Percentiles rank a stretch among this genome's conserved stretches.
Conservation (phyloP, 1,140 invertebrate species). For the Lanistes nyassanus region DNA sequence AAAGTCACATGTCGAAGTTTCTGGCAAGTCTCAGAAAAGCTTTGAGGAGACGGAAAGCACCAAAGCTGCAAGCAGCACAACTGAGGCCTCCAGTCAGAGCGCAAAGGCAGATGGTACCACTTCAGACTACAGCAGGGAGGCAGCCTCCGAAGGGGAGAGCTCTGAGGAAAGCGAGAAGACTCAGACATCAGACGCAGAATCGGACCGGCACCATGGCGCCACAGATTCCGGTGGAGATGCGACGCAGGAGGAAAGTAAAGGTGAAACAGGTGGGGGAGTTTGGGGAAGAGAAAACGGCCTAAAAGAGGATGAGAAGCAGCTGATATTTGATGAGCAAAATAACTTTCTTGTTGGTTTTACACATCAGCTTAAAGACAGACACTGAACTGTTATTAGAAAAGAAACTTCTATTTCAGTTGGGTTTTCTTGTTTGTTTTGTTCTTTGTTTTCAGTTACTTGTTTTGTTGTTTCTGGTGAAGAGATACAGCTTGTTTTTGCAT, state of each 20-base stretch:
- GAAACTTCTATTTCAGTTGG: too few species aligned
- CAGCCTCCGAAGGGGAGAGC: constrained; percentile 54
- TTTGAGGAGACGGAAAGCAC: constrained; percentile 32
- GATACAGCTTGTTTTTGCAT: too few species aligned
- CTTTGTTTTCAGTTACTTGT: too few species aligned
- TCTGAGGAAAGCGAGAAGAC: constrained; percentile 61
- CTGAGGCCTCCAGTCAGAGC: constrained; percentile 39
- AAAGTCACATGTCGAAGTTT: constrained; percentile 18
- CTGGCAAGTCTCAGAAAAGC: constrained; percentile 30
- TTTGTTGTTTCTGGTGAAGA: too few species aligned
- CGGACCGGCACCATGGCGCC: constrained; percentile 35
- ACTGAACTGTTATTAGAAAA: too few species aligned
- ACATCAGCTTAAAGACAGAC: too few species aligned
- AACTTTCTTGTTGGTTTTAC: too few species aligned
- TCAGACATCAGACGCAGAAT: constrained; percentile 58
- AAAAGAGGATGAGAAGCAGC: background rate
- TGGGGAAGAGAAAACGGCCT: background rate
- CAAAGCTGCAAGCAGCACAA: constrained; percentile 39
- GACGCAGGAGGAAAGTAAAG: constrained; percentile 38
- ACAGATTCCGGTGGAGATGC: constrained; percentile 46
- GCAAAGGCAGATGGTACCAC: constrained; percentile 40
- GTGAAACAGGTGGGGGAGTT: background rate
- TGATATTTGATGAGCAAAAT: too few species aligned
- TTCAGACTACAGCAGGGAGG: constrained; percentile 52
- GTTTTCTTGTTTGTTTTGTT: too few species aligned